Percentiles rank a stretch among this genome's conserved stretches.
These are phyloP conservation scores for Natator depressus DNA, from an alignment of 2,113 vertebrate genomes.

Conservation along the genomic window DNA sequence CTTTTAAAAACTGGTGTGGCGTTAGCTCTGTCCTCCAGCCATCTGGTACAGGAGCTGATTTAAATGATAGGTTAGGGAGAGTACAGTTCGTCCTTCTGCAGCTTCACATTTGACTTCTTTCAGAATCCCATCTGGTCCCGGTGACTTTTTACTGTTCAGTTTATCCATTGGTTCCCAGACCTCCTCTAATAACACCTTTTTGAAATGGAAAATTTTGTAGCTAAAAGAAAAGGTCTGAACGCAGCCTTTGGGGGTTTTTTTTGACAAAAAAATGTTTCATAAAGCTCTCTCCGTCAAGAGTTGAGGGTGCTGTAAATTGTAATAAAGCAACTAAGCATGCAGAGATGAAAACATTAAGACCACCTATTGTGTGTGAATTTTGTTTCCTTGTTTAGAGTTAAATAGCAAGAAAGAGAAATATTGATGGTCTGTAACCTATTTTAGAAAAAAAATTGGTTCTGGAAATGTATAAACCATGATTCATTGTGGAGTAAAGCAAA, in stretches of 20 bases:
- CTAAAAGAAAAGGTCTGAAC: not conserved
- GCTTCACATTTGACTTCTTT: no score
- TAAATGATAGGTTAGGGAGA: no score
- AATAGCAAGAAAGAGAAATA: not conserved
- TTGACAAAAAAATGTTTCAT: no score
- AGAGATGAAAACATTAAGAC: not conserved
- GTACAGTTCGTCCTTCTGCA: no score
- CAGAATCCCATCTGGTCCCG: no score
- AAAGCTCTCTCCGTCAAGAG: not conserved
- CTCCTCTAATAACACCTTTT: not conserved
- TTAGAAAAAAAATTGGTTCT: not conserved
- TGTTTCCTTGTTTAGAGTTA: not conserved
- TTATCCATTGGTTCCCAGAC: no score
- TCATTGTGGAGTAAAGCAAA: not conserved
- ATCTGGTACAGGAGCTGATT: no score
- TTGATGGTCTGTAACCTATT: not conserved
- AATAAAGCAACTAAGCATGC: constrained; percentile 3
- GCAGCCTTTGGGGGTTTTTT: no score
- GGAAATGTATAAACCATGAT: not conserved
- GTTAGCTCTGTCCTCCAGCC: fast-evolving
- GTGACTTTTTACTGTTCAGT: no score
- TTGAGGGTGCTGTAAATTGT: not conserved
- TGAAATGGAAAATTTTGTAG: not conserved
- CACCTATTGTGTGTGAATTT: fast-evolving
- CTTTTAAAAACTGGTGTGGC: no score